phyloP scores from a whole-genome alignment of 1,140 invertebrate genomes.

The Helicoverpa armigera region DNA sequence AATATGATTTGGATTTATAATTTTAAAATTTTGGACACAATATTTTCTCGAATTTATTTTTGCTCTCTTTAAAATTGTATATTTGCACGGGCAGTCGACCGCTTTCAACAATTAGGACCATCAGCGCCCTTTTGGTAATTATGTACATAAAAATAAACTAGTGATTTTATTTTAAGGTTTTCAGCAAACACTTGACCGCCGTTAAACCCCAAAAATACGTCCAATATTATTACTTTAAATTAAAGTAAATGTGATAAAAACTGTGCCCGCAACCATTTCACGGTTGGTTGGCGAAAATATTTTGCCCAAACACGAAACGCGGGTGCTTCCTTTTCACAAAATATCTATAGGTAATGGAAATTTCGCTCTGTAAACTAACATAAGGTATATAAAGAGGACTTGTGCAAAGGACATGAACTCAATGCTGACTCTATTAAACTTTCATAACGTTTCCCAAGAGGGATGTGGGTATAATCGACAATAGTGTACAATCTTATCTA shows the following conservation, averaged over 20 bases:
- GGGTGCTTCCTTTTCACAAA: constrained; percentile 32
- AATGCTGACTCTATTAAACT: constrained; percentile 47
- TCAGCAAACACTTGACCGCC: neutral
- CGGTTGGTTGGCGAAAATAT: constrained; percentile 19
- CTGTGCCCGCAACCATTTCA: constrained; percentile 19
- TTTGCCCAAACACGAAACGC: neutral
- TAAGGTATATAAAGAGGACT: constrained; percentile 17
- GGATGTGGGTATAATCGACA: constrained; percentile 46
- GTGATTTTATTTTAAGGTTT: constrained; percentile 15
- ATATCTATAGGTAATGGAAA: constrained; percentile 36
- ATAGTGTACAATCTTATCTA: constrained; percentile 31
- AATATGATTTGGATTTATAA: too few relatives aligned
- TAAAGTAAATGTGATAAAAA: constrained; percentile 32
- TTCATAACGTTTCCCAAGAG: constrained; percentile 36
- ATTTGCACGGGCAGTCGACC: neutral
- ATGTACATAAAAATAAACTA: constrained; percentile 28
- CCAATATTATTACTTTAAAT: constrained; percentile 31
- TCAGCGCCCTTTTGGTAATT: constrained; percentile 15
- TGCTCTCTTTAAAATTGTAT: constrained; percentile 9
- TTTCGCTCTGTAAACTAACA: constrained; percentile 28
- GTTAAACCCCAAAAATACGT: constrained; percentile 17
- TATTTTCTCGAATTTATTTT: constrained; percentile 9
- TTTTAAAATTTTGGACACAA: too few relatives aligned
- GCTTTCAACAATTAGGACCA: constrained; percentile 8
- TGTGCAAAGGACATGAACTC: constrained; percentile 43